A percentile compares a stretch with the other conserved stretches of the same genome.
Conservation (phyloP, 2,888 invertebrate species). For the Philaethria dido region DNA sequence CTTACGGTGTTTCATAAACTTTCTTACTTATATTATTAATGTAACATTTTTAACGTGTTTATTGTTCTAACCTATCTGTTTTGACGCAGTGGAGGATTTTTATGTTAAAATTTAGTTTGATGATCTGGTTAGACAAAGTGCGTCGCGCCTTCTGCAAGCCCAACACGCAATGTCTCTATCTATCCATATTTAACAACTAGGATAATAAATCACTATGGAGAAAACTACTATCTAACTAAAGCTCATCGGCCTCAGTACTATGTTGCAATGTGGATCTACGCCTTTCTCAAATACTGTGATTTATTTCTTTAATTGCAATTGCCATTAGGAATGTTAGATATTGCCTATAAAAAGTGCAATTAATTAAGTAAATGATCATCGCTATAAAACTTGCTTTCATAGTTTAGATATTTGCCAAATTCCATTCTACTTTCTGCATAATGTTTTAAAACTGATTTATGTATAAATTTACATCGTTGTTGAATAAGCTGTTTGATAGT, state of each 20-base stretch:
- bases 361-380: slow-evolving; percentile 46
- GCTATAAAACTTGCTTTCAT: slow-evolving; percentile 40
- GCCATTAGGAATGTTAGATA: slow-evolving; percentile 33
- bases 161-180: neutral
- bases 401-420: slow-evolving; percentile 31
- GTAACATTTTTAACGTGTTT: too few species aligned
- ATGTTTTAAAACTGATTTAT: too few species aligned
- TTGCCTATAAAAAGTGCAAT: slow-evolving; percentile 44
- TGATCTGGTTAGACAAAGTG: neutral
- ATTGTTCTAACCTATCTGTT: too few species aligned
- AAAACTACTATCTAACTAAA: neutral
- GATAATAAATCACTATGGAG: slow-evolving; percentile 5
- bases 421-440: neutral
- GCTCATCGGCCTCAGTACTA: slow-evolving; percentile 2
- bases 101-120: neutral
- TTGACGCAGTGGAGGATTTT: neutral
- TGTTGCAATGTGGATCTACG: slow-evolving; percentile 12
- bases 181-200: neutral
- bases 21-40: neutral
- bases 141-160: neutral
- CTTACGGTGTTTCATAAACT: neutral
- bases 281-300: slow-evolving; percentile 24
- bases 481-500: too few species aligned
- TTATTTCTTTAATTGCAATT: slow-evolving; percentile 23
- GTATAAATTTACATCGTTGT: too few species aligned